Evolutionary conservation across 2,888 invertebrate species (phyloP).

Genomic region (Fabriciana adippe): DNA sequence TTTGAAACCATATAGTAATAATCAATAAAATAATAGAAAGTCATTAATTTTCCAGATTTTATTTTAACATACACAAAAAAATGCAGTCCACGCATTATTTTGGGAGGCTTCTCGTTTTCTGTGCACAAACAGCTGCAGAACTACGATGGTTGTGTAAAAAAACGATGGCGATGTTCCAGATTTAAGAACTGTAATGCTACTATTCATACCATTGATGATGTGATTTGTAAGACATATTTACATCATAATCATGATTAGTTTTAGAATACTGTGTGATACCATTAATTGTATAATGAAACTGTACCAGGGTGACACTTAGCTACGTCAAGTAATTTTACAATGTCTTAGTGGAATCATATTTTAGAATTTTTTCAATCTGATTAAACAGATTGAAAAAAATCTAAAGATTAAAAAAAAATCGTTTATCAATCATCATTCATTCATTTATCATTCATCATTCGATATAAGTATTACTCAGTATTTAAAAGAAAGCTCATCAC

Average conservation of each 20-base stretch:
- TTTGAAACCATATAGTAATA: not conserved
- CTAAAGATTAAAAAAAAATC: too few relatives aligned
- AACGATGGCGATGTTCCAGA: constrained; percentile 35
- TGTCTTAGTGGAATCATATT: too few relatives aligned
- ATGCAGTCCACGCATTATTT: constrained; percentile 12
- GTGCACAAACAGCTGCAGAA: constrained; percentile 13
- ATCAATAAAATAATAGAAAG: not conserved
- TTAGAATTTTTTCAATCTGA: too few relatives aligned
- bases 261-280: too few relatives aligned
- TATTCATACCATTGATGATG: constrained; percentile 29
- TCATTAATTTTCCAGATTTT: constrained; percentile 23
- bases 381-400: too few relatives aligned
- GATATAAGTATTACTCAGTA: too few relatives aligned
- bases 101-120: constrained; percentile 20
- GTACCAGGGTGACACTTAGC: too few relatives aligned
- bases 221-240: constrained; percentile 17
- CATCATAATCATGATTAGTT: constrained; percentile 27
- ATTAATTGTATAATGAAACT: too few relatives aligned
- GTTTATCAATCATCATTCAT: too few relatives aligned
- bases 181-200: constrained; percentile 34
- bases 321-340: too few relatives aligned
- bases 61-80: constrained; percentile 13
- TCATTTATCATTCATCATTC: too few relatives aligned
- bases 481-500: too few relatives aligned
- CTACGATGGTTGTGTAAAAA: constrained; percentile 9